Evolutionary conservation across 2,888 invertebrate species (phyloP), one percentile per base, ranked within the genome.

Genomic region (Acleris laterana): DNA sequence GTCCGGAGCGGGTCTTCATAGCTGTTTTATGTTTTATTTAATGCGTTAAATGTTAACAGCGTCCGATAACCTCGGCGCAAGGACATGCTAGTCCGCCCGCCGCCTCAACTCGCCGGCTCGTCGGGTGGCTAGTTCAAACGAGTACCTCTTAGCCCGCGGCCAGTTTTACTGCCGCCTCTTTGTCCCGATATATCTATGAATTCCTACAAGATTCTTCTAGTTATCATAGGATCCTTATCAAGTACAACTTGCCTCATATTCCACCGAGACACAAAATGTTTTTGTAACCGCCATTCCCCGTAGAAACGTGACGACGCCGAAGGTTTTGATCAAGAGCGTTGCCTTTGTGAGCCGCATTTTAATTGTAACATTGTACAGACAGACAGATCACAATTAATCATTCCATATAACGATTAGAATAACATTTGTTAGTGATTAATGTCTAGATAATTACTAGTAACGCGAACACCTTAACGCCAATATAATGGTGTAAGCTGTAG

Each of bases 61-160:
- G 91, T 85, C 82, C 93, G 89, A 92, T 92, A 91, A 93, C 92
- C 93, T 88, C 89, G 81, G 69, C 79, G 74, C 90, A 89, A 90
- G 93, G 90, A 90, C 89, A 87, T 72, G 76, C 84, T 87, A 85
- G 88, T 76, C 79, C 78, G 83, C 77, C 80, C 78, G 77, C 59
- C 56, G 49, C 55, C 20, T 48, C 69, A 71, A 70, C 68, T 68
- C 66, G 57, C 52, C 51, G 57, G 72, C 74, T 72, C 52, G 49
- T 53, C 49, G 59, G n/a, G 25, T 22, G 69, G 80, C 79, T 83
- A 84, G 85, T 81, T 85, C 84, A 83, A 63, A 63, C 69, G 62
- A 69, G 62, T 81, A 80, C 13, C 13, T 38, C 13, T 4, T 13
- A 73, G 77, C 77, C 78, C 70, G 71, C 61, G 75, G 80, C 83